Percentiles rank a stretch among this genome's conserved stretches.
These are phyloP conservation scores for Andrena minutula DNA, from an alignment of 2,888 invertebrate species.

Conservation along the genomic window DNA sequence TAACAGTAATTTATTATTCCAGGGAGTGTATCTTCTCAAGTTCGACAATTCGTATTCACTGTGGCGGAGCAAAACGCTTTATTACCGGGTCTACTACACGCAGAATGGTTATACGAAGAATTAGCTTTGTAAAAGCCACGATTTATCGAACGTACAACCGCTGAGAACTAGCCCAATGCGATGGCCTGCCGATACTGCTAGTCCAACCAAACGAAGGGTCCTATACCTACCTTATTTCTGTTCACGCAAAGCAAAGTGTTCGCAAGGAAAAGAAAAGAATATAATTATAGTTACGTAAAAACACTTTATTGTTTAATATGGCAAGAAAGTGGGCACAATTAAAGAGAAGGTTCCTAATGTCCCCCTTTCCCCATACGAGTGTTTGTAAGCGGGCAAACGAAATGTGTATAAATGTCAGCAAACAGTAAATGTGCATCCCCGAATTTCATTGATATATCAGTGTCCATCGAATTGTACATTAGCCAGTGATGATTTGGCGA, in stretches of 20 bases:
- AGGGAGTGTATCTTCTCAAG: slow-evolving; percentile 98
- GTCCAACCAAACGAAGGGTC: slow-evolving; percentile 76
- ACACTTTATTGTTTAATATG: slow-evolving; percentile 64
- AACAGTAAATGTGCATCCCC: slow-evolving; percentile 22
- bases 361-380: slow-evolving; percentile 28
- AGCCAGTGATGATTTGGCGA: slow-evolving; percentile 33
- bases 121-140: slow-evolving; percentile 39
- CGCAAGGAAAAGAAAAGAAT: slow-evolving; percentile 39
- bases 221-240: slow-evolving; percentile 71
- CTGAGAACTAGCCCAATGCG: slow-evolving; percentile 75
- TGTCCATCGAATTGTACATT: slow-evolving; percentile 39
- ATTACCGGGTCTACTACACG: slow-evolving; percentile 99
- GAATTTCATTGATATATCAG: slow-evolving; percentile 35
- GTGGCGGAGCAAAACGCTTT: slow-evolving; percentile 99
- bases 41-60: slow-evolving; percentile 99
- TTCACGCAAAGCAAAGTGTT: slow-evolving; percentile 49
- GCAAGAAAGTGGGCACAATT: slow-evolving; percentile 54
- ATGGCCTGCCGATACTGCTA: slow-evolving; percentile 77
- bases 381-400: slow-evolving; percentile 38
- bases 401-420: slow-evolving; percentile 36
- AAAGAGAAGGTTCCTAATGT: slow-evolving; percentile 56
- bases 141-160: slow-evolving; percentile 62
- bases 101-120: slow-evolving; percentile 84
- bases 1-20: slow-evolving; percentile 79
- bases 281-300: slow-evolving; percentile 65